Evolutionary conservation across 2,113 vertebrate genomes (phyloP), one percentile per base, ranked within the genome.

Genomic region (Nibea albiflora): DNA sequence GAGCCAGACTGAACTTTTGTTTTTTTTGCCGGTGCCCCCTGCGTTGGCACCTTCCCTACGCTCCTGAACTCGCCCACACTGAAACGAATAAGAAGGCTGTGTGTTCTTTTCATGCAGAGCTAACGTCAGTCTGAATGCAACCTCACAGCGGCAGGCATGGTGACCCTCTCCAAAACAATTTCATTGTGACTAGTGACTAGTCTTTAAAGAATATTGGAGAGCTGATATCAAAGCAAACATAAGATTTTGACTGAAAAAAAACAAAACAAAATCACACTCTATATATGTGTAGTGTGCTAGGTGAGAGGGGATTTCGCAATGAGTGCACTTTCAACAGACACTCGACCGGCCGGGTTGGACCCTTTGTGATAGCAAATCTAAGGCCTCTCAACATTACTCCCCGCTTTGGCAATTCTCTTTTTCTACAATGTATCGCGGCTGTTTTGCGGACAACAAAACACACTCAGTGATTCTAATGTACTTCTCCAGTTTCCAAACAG

Each of bases 401-500:
- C 28, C 19, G 12, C 6, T 50, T 39, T 64, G 22, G 44, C 58
- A 52, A 53, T 5, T 28, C 22, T 4, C 3, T 0, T 15, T 71
- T 56, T 63, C 44, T 26, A 72, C 72, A 65, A 63, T 5, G 35
- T 15, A 65, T 53, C 44, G 47, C n/a, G 3, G 24, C 15, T 64
- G 68, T 24, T 73, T 6, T 11, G 42, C 15, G 6, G 47, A 58
- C 62, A 66, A 73, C 60, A 81, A 73, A 88, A 71, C 67, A 39
- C 26, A n/a, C 44, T 31, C 58, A 72, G 22, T 35, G 60, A 11
- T 22, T 83, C 54, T 71, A 53, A 78, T 76, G 39, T 56, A 64
- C 52, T 54, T 74, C 69, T 76, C 22, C 47, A 49, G 62, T 72
- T 80, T 85, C 31, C 39, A 84, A 85, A 78, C 76, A 17, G 46